These are phyloP conservation scores for Zygogramma bicolorata DNA, from an alignment of 2,888 invertebrate species.

Conservation along the genomic window DNA sequence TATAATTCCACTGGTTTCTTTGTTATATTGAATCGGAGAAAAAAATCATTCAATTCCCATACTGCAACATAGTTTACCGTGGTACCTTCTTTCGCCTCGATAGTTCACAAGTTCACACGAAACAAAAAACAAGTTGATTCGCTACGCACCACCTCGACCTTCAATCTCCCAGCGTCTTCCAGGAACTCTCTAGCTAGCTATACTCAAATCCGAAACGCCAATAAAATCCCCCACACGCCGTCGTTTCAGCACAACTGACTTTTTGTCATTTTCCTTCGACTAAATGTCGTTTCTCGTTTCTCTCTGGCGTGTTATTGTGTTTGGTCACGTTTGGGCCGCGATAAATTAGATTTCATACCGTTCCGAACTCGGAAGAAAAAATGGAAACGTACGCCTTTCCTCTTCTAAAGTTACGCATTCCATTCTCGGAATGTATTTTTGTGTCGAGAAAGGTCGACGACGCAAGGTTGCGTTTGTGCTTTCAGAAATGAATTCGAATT, in stretches of 20 bases:
- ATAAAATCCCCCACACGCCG: not conserved
- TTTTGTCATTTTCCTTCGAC: not conserved
- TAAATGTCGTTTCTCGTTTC: constrained; percentile 8
- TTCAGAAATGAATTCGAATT: not conserved
- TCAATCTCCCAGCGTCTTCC: not conserved
- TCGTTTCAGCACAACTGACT: not conserved
- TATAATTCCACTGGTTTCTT: no score
- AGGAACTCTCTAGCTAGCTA: not conserved
- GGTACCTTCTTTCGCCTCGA: not conserved
- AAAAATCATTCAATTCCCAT: no score
- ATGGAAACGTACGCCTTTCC: not conserved
- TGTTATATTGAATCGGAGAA: no score
- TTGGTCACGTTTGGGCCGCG: constrained; percentile 32
- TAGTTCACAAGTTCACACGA: not conserved
- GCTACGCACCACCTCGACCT: not conserved
- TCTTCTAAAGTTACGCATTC: constrained; percentile 4
- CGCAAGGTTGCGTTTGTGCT: not conserved
- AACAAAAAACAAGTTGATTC: not conserved
- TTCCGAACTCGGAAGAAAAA: not conserved
- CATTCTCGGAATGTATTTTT: not conserved
- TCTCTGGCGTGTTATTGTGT: constrained; percentile 30
- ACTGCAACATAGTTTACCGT: not conserved
- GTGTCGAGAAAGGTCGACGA: not conserved
- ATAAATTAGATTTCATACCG: constrained; percentile 31
- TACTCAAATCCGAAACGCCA: not conserved